Conservation (phyloP, 2,888 invertebrate species). For the Fragum whitleyi region DNA sequence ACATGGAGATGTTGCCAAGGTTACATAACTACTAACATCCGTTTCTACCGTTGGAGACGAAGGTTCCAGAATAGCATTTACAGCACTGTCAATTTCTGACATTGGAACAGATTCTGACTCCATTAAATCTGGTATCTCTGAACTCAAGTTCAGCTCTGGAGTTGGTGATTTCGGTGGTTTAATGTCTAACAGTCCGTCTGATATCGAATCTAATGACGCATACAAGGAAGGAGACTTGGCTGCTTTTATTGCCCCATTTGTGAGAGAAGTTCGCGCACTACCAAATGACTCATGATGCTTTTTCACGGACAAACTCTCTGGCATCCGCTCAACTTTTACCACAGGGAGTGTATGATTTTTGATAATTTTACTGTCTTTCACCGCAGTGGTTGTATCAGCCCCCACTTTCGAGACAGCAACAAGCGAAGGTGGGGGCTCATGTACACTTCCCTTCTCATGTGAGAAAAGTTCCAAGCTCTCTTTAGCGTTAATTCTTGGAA, state of each 20-base stretch:
- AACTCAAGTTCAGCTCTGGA: constrained; percentile 41
- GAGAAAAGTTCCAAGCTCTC: constrained; percentile 45
- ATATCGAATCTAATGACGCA: constrained; percentile 42
- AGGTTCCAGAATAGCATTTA: constrained; percentile 60
- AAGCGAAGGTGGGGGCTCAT: constrained; percentile 75
- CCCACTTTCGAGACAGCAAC: constrained; percentile 69
- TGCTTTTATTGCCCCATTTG: constrained; percentile 51
- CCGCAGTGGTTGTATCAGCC: constrained; percentile 64
- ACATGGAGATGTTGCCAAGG: constrained; percentile 57
- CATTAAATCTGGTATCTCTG: constrained; percentile 31
- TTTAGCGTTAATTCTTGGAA: constrained; percentile 13
- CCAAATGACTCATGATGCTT: constrained; percentile 54
- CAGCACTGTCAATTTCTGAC: constrained; percentile 59
- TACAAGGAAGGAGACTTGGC: constrained; percentile 49
- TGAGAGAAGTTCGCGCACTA: constrained; percentile 52
- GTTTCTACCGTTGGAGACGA: constrained; percentile 44
- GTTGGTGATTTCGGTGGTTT: constrained; percentile 42
- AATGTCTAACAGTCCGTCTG: constrained; percentile 34
- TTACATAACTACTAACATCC: constrained; percentile 47
- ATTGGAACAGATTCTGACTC: constrained; percentile 25
- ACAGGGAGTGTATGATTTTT: constrained; percentile 81
- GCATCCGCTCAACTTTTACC: constrained; percentile 83
- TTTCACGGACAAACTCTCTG: constrained; percentile 72
- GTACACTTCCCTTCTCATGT: constrained; percentile 78
- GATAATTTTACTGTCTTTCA: constrained; percentile 67